phyloP scores from a whole-genome alignment of 2,797 vertebrate species.

The Myripristis jacobus region DNA sequence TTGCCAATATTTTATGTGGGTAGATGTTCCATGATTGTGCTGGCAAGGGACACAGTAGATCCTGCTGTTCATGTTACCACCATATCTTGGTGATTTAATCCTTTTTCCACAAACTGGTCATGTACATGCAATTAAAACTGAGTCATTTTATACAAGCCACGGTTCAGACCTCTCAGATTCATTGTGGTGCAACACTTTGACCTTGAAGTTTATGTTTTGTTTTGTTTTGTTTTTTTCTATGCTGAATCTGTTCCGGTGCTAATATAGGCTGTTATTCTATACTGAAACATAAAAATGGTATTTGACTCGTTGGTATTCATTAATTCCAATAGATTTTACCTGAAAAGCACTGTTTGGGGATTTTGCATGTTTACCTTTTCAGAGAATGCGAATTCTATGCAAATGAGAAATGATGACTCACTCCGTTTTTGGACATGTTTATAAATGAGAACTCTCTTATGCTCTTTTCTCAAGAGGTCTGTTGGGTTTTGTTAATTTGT shows the following conservation, averaged over 20 bases:
- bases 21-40: slow-evolving; percentile 64
- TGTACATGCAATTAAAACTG: slow-evolving; percentile 2
- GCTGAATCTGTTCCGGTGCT: not conserved
- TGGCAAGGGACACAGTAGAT: slow-evolving; percentile 51
- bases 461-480: slow-evolving; percentile 22
- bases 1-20: slow-evolving; percentile 48
- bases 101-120: not conserved
- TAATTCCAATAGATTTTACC: not conserved
- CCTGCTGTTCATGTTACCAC: slow-evolving; percentile 15
- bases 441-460: slow-evolving; percentile 17
- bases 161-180: not conserved
- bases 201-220: not conserved
- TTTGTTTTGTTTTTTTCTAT: not conserved
- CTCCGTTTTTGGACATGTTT: slow-evolving; percentile 20
- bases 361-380: slow-evolving; percentile 14
- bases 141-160: not conserved
- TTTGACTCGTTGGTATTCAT: not conserved
- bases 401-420: slow-evolving; percentile 67
- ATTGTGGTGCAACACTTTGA: not conserved
- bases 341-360: slow-evolving; percentile 1
- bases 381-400: slow-evolving; percentile 44
- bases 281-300: not conserved
- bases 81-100: not conserved
- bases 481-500: slow-evolving; percentile 46
- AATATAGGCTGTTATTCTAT: not conserved